Base-by-base conservation (phyloP, 2,113 vertebrate genomes). In the Nycticebus coucang region DNA sequence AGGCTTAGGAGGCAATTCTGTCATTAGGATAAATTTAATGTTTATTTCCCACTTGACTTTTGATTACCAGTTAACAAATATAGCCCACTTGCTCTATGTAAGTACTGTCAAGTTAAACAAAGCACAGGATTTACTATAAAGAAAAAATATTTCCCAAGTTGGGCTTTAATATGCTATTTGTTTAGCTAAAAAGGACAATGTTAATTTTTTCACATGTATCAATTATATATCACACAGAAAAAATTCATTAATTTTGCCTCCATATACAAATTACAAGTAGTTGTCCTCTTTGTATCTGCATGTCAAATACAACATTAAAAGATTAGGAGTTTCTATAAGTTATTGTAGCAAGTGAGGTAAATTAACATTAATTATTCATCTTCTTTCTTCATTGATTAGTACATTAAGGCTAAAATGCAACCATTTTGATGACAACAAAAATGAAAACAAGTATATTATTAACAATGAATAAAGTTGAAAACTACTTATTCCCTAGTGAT, bases 391-490 rank as follows among this genome's bases (percentile, higher is more conserved):
- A 96, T 28, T 11, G 10, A 97, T 64, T 93, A 66, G 87, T 77
- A 96, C 88, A 87, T 89, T 75, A 95, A 94, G 62, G 50, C 26
- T 84, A 96, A 13, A 97, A 84, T 87, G 94, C 50, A 64, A 37
- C 74, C 91, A 91, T 94, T 91, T 88, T 95, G 93, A 95, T 75
- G 72, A 68, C 81, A 78, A 95, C 87, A 96, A 93, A 53, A 93
- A 41, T 81, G 91, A 96, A 90, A 96, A 45, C 91, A 94, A 94
- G 90, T 77, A 24, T 57, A 64, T 21, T 74, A 89, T 97, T 91
- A 98, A 98, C 98, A 96, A 97, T 93, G 62, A 84, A 98, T 71
- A 77, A 97, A 92, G 94, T 64, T 26, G n/a, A 41, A 24, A 92
- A 92, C 62, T 74, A 83, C 33, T 89, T 93, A 66, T 78, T 94